Conservation (phyloP, 2,113 vertebrate genomes). For the Orycteropus afer region DNA sequence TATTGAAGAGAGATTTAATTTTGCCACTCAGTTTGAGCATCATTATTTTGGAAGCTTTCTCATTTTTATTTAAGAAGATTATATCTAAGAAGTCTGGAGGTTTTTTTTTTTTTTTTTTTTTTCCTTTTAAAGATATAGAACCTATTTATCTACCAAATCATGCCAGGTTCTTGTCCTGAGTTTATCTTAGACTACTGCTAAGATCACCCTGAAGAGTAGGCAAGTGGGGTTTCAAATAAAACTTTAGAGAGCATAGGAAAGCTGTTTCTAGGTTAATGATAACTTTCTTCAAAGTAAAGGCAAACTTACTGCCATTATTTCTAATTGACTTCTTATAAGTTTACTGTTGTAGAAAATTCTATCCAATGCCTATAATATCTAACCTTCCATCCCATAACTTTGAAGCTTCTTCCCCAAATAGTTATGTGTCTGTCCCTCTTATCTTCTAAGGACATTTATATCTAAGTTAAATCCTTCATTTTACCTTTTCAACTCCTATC, state of each 20-base stretch:
- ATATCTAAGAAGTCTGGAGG: neutral
- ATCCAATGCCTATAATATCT: neutral
- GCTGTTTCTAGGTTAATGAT: conserved; percentile 14
- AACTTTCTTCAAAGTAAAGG: conserved; percentile 50
- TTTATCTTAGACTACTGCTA: conserved; percentile 63
- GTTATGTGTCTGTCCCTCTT: conserved; percentile 26
- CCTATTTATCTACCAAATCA: conserved; percentile 49
- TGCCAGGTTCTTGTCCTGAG: conserved; percentile 46
- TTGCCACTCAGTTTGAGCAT: conserved; percentile 37
- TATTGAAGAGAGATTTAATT: conserved; percentile 54
- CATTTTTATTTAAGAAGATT: conserved; percentile 49
- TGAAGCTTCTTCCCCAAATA: conserved; percentile 52
- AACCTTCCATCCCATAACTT: neutral
- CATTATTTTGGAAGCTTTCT: conserved; percentile 55
- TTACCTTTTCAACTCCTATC: conserved; percentile 35
- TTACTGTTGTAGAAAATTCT: neutral
- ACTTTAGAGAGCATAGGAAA: neutral
- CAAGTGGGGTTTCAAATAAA: conserved; percentile 28
- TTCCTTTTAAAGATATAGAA: conserved; percentile 27
- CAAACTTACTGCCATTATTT: conserved; percentile 46
- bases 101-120: neutral
- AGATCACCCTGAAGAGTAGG: conserved; percentile 43
- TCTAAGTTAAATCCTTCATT: conserved; percentile 43
- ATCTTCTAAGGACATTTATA: conserved; percentile 28
- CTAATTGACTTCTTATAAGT: conserved; percentile 19